These are phyloP conservation scores for Sterrhoptilus dennistouni DNA, from an alignment of 2,113 vertebrate genomes.

Conservation along the genomic window DNA sequence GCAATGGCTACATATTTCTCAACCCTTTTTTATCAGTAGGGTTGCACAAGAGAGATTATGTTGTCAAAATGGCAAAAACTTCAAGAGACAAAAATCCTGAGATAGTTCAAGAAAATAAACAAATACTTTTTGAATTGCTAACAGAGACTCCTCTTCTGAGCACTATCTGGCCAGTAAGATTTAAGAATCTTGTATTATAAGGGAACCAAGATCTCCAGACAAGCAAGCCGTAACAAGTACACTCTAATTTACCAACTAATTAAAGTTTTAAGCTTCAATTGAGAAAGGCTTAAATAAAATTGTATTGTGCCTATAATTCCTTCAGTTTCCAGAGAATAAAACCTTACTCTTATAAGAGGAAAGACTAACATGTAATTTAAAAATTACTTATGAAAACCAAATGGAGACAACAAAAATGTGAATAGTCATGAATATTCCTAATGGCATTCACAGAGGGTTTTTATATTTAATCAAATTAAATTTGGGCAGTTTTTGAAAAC, in stretches of 20 bases:
- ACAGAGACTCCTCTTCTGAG: neutral
- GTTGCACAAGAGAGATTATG: neutral
- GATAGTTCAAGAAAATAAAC: neutral
- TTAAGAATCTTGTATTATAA: neutral
- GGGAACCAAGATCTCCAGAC: neutral
- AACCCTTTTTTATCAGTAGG: neutral
- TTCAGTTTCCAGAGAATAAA: conserved; percentile 23
- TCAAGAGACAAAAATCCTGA: neutral
- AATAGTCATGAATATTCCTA: conserved; percentile 27
- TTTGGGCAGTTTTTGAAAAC: conserved; percentile 54
- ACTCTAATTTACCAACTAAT: conserved; percentile 30
- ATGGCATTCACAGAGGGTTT: conserved; percentile 46
- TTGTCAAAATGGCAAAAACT: neutral
- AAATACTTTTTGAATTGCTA: neutral
- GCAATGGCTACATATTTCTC: neutral
- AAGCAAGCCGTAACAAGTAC: neutral
- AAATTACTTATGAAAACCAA: neutral
- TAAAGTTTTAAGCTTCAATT: conserved; percentile 19
- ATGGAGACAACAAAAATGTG: conserved; percentile 12
- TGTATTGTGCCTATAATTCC: conserved; percentile 19
- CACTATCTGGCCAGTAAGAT: neutral
- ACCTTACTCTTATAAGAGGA: conserved; percentile 7
- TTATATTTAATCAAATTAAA: conserved; percentile 57
- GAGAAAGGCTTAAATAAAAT: conserved; percentile 20
- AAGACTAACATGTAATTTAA: conserved; percentile 3